A percentile compares a stretch with the other conserved stretches of the same genome.
These are phyloP conservation scores for Melinaea marsaeus DNA, from an alignment of 2,888 invertebrate genomes.

Conservation along the genomic window DNA sequence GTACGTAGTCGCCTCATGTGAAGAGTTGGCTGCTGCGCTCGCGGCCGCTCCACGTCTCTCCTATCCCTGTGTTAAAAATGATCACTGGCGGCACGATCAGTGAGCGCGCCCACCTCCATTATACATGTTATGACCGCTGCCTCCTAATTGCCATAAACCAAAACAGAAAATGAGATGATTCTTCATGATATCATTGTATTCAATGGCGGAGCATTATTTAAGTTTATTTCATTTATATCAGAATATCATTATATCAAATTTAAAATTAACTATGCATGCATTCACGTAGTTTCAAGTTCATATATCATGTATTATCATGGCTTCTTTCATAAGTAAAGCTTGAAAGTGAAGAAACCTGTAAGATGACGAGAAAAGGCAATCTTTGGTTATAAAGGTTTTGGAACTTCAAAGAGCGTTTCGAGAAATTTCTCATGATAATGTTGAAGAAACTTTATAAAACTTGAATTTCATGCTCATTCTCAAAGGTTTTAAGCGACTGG, in stretches of 20 bases:
- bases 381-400: background rate
- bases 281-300: background rate
- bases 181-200: constrained; percentile 11
- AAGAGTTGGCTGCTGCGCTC: constrained; percentile 70
- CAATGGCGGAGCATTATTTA: constrained; percentile 30
- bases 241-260: background rate
- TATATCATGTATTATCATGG: background rate
- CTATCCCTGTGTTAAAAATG: constrained; percentile 78
- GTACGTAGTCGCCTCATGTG: constrained; percentile 87
- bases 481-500: background rate
- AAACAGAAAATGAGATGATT: constrained; percentile 20
- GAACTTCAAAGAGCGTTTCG: constrained; percentile 3
- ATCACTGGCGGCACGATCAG: constrained; percentile 61
- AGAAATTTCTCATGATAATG: background rate
- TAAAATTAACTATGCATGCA: background rate
- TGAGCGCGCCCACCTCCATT: constrained; percentile 34
- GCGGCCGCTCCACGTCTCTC: constrained; percentile 65
- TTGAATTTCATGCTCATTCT: background rate
- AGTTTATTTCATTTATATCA: constrained; percentile 4
- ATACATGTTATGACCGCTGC: constrained; percentile 23
- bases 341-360: background rate
- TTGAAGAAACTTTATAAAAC: background rate
- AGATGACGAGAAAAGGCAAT: background rate
- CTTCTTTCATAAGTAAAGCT: background rate
- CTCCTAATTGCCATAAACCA: constrained; percentile 18